These are phyloP conservation scores for Puntigrus tetrazona DNA, from an alignment of 2,113 vertebrate species.

Conservation along the genomic window DNA sequence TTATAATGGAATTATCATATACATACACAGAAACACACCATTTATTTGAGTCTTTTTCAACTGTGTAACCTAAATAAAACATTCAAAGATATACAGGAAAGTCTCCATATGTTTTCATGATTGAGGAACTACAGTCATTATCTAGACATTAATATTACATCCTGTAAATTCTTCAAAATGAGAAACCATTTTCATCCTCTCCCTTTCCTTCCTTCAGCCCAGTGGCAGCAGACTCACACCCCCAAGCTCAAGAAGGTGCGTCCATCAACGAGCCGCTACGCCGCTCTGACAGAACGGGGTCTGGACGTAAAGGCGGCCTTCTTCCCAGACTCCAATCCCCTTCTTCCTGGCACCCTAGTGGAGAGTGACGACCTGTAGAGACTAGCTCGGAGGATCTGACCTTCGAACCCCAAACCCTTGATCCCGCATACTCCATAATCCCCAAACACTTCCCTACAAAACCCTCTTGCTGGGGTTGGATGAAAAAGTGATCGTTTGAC, in stretches of 20 bases:
- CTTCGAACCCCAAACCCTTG: slow-evolving; percentile 23
- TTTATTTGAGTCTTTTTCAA: not conserved
- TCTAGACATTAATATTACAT: not conserved
- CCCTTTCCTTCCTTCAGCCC: slow-evolving; percentile 73
- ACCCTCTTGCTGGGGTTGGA: slow-evolving; percentile 7
- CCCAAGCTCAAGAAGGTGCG: slow-evolving; percentile 93
- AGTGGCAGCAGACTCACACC: slow-evolving; percentile 92
- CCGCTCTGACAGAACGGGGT: slow-evolving; percentile 94
- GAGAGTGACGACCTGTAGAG: slow-evolving; percentile 95
- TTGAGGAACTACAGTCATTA: not conserved
- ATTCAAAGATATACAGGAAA: not conserved
- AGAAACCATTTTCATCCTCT: not conserved
- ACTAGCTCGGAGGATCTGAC: not conserved
- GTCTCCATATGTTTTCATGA: not conserved
- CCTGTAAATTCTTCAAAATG: not conserved
- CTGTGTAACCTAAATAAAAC: not conserved
- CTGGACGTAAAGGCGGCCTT: slow-evolving; percentile 97
- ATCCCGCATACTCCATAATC: slow-evolving; percentile 33
- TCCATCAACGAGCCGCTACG: slow-evolving; percentile 93
- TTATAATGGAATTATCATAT: no score
- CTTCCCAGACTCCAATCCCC: slow-evolving; percentile 90
- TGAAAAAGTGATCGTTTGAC: not conserved
- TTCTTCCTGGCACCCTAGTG: slow-evolving; percentile 84
- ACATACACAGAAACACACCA: no score
- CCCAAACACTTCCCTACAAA: slow-evolving; percentile 14